Percentiles rank a stretch among this genome's conserved stretches.
These are phyloP conservation scores for Melanophora roralis DNA, from an alignment of 2,888 invertebrate genomes.

Conservation along the genomic window DNA sequence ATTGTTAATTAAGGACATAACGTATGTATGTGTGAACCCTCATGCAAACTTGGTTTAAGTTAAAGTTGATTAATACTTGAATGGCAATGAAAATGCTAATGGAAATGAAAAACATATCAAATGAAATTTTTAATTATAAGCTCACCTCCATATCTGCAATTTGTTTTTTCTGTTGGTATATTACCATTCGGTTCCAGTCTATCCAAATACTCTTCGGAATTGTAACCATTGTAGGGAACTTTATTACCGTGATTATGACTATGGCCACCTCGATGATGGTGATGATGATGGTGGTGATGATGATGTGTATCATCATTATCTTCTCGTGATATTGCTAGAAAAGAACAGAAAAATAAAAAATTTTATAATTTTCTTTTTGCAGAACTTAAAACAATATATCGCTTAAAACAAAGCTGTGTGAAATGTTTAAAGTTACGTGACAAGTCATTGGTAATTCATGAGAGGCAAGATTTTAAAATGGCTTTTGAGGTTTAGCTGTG, in stretches of 20 bases:
- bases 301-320: constrained; percentile 84
- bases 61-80: too few species aligned
- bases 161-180: constrained; percentile 90
- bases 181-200: constrained; percentile 95
- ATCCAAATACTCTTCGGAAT: constrained; percentile 94
- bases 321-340: constrained; percentile 93
- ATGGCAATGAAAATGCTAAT: not conserved
- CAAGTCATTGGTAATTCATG: constrained; percentile 29
- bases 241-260: constrained; percentile 81
- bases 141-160: constrained; percentile 83
- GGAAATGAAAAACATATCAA: not conserved
- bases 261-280: constrained; percentile 78
- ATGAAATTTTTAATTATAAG: constrained; percentile 38
- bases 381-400: not conserved
- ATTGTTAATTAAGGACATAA: constrained; percentile 2
- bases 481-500: not conserved
- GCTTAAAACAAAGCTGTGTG: not conserved
- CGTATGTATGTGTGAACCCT: too few species aligned
- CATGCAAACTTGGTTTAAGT: too few species aligned
- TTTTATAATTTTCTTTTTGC: not conserved
- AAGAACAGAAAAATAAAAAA: constrained; percentile 73
- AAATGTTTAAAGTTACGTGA: not conserved
- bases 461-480: not conserved
- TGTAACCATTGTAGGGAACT: constrained; percentile 93
- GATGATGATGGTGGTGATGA: constrained; percentile 81